Base-by-base conservation (phyloP, 2,888 invertebrate species). In the Eustalomyia histrio region DNA sequence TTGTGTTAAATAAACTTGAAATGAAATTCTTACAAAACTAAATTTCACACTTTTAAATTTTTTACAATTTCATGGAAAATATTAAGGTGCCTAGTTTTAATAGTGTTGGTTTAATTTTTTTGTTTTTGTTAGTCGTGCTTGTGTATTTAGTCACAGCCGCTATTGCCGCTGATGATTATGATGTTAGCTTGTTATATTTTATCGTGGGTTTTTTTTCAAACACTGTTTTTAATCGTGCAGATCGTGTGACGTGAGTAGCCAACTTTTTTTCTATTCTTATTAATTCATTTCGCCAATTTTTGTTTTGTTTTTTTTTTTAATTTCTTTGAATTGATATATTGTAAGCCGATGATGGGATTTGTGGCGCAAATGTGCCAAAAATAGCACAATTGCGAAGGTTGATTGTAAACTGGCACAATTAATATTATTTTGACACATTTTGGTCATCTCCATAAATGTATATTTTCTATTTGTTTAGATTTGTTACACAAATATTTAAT, bases 171-270 rank as follows among this genome's bases (percentile, higher is more conserved):
- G 12, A 55, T 55, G 39, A 57, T 71, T 55, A 69, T 63, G 7
- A 68, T 60, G 33, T 33, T 33, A 2, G 16, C n/a, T 17, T 43
- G 21, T 67, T 76, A 47, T 64, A 60, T 55, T 73, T 76, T 65
- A 65, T 76, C 35, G 76, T 73, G 76, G 80, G 80, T 64, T 80
- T 80, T 72, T n/a, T 73, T 72, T 29, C 1, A 4, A 35, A 69
- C 53, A 57, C 35, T 69, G 35, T 69, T 60, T 33, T 71, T 60
- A 69, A 73, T 80, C 76, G 80, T 80, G 80, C 69, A 53, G 60
- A 73, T 80, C 80, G 71, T 80, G 68, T 76, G 76, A 76, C 73
- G 73, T 76, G 76, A 73, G 53, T 58, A 64, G 64, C 35, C 58
- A 76, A 58, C 50, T 69, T 64, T 52, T 55, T 12, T 55, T 21